These are phyloP conservation scores for Virgularia gustaviana DNA, from an alignment of 92 coral and sea anemone species.

Conservation along the genomic window DNA sequence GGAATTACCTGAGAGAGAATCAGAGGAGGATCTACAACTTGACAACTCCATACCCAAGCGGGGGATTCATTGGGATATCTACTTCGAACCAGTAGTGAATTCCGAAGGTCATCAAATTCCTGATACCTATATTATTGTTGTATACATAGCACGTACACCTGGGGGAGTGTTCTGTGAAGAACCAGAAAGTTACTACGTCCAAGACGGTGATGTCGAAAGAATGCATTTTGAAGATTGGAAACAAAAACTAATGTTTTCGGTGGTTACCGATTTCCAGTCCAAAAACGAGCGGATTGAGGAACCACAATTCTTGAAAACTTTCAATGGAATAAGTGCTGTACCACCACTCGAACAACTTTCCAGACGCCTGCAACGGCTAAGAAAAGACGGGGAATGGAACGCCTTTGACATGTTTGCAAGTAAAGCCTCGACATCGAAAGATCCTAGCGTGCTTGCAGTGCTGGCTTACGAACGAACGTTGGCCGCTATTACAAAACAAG, in stretches of 20 bases:
- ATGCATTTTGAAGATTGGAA: conserved; percentile 9
- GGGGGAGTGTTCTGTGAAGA: conserved; percentile 43
- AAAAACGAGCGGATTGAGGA: neutral
- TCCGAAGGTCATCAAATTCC: conserved; percentile 1
- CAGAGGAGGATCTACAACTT: too few species aligned
- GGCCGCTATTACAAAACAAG: neutral
- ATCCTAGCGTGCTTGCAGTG: neutral
- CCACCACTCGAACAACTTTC: neutral
- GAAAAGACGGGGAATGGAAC: neutral
- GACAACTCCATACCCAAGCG: conserved; percentile 7
- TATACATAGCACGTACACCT: conserved; percentile 15
- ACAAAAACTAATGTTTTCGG: neutral
- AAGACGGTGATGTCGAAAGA: conserved; percentile 7
- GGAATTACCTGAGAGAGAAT: too few species aligned
- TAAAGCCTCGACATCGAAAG: neutral
- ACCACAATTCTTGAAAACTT: neutral
- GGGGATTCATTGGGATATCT: conserved; percentile 31
- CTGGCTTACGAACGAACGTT: neutral
- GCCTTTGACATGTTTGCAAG: neutral
- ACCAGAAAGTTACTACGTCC: conserved; percentile 37
- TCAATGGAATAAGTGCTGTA: neutral
- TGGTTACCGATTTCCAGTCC: neutral
- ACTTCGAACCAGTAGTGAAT: conserved; percentile 26
- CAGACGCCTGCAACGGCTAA: neutral
- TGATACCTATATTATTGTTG: conserved; percentile 12